Evolutionary conservation across 2,113 vertebrate species (phyloP).

Genomic region (Lagenorhynchus albirostris): DNA sequence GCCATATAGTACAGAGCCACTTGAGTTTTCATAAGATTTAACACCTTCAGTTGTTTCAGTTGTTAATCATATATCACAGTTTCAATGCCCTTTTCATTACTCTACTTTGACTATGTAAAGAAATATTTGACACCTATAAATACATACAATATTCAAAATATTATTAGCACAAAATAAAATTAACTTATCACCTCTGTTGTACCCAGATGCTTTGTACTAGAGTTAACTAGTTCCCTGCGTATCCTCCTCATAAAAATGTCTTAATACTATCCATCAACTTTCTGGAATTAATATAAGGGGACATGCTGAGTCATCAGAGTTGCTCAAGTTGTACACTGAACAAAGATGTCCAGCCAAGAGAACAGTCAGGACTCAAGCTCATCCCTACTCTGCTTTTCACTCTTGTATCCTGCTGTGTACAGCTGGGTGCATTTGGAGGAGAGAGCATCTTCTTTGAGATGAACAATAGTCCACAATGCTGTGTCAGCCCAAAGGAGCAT

Average conservation of each 20-base stretch:
- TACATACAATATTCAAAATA: not conserved
- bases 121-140: not conserved
- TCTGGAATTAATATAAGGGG: not conserved
- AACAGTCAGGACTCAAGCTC: not conserved
- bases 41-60: not conserved
- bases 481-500: not conserved
- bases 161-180: not conserved
- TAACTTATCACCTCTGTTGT: not conserved
- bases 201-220: not conserved
- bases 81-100: not conserved
- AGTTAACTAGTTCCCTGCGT: not conserved
- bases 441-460: not conserved
- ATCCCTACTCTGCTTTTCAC: not conserved
- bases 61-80: not conserved
- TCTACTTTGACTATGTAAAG: not conserved
- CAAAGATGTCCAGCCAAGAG: not conserved
- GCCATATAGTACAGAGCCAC: not conserved
- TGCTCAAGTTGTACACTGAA: not conserved
- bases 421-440: not conserved
- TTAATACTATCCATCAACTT: not conserved
- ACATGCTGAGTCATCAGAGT: not conserved
- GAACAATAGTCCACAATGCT: not conserved
- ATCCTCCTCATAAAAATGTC: not conserved
- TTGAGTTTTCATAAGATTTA: not conserved
- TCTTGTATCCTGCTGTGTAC: fast-evolving